phyloP scores from a whole-genome alignment of 64 coral and sea anemone species.

The Hydrozoanthus tunicans region DNA sequence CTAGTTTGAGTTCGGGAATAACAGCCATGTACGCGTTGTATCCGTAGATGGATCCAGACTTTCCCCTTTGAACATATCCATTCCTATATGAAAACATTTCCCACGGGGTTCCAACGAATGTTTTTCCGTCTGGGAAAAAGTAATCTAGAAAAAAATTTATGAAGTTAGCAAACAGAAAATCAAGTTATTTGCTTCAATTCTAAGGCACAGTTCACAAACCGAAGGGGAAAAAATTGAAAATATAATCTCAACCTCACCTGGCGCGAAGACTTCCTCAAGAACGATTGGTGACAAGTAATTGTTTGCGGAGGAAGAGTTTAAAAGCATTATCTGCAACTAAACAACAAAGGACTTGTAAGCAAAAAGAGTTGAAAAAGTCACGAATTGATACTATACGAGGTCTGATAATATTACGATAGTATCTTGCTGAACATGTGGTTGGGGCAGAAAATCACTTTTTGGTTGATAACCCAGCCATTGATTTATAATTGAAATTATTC shows the following conservation, averaged over 20 bases:
- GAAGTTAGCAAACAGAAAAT: background rate
- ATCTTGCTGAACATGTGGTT: too few species aligned
- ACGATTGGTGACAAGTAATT: conserved; percentile 35
- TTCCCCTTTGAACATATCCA: background rate
- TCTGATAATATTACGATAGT: too few species aligned
- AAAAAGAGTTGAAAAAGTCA: background rate
- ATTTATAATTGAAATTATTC: too few species aligned
- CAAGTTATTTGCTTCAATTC: background rate
- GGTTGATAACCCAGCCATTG: too few species aligned
- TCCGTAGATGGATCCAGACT: conserved; percentile 12
- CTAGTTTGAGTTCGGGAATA: conserved; percentile 44
- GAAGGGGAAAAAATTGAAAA: background rate
- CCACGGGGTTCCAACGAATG: conserved; percentile 46
- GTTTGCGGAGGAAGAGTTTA: conserved; percentile 41
- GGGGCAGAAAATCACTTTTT: too few species aligned
- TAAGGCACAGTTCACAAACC: background rate
- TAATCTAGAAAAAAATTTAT: conserved; percentile 10
- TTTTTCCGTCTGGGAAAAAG: conserved; percentile 25
- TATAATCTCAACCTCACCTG: conserved; percentile 1
- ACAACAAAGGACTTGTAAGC: background rate
- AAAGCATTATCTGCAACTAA: conserved; percentile 60
- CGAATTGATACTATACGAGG: background rate
- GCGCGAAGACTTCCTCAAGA: conserved; percentile 29
- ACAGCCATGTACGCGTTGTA: conserved; percentile 9
- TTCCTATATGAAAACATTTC: background rate